Base-by-base conservation (phyloP, 2,113 vertebrate species). In the Pica pica region DNA sequence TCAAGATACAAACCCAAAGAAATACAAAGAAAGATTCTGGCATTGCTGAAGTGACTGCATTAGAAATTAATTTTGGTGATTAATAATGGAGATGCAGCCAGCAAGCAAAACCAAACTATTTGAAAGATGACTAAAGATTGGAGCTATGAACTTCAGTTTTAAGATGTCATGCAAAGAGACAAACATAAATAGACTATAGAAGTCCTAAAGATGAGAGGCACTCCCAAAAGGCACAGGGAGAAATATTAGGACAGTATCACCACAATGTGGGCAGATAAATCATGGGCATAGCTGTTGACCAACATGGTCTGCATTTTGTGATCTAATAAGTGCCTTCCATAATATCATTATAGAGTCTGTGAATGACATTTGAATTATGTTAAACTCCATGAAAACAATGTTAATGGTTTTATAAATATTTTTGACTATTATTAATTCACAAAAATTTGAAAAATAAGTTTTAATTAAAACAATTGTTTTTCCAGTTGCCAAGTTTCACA, bases 261-360 rank as follows among this genome's bases (percentile, higher is more conserved):
- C 2, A 1, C 2, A 15, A 8, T 17, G 6, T 0, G 0, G 16
- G 31, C 10, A 27, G 30, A 20, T 28, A 50, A 71, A n/a, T 35
- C 9, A 21, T 24, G 15, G 44, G 21, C 8, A 23, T 14, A 49
- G 12, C 5, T 57, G 13, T 42, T 78, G 68, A 63, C 23, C 47
- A 55, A 31, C 6, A n/a, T 14, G 24, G 52, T 12, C n/a, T 80
- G 24, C 7, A 13, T 74, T 77, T 64, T 70, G 5, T 63, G 21
- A 78, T 70, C 47, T 59, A 77, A 21, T 2, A 41, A 22, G 2
- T 24, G 2, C 52, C 42, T 75, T 74, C 30, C 15, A 6, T 37
- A 60, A 28, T 27, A 70, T 5, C 15, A 5, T 44, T 71, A 7
- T 3, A 59, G 23, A 83, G 16, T 11, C 35, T n/a, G 3, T 26